Evolutionary conservation across 2,888 invertebrate species (phyloP).

Genomic region (Orthosia gothica): DNA sequence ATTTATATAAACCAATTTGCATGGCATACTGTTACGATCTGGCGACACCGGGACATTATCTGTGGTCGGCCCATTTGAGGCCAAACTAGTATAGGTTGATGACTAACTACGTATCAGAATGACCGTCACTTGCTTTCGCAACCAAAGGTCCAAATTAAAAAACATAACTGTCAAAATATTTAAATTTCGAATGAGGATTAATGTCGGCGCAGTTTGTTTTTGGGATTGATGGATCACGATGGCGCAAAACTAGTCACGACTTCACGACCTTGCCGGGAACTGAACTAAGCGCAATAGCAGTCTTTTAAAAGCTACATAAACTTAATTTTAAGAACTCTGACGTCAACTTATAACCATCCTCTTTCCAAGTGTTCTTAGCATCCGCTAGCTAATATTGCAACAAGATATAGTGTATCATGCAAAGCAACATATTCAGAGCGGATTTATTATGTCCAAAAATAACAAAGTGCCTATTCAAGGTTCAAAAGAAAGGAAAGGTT

Average conservation of each 20-base stretch:
- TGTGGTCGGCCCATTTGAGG: conserved; percentile 54
- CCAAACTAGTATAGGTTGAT: conserved; percentile 42
- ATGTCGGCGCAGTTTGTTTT: conserved; percentile 49
- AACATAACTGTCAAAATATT: conserved; percentile 41
- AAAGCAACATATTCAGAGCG: too few relatives aligned
- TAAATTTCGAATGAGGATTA: conserved; percentile 46
- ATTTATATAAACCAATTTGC: conserved; percentile 78
- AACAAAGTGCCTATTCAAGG: too few relatives aligned
- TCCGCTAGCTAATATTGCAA: background rate
- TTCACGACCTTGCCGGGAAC: conserved; percentile 45
- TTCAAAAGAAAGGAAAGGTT: background rate
- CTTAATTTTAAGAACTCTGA: conserved; percentile 1
- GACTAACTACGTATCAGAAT: conserved; percentile 54
- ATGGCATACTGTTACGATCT: conserved; percentile 70
- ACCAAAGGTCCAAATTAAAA: conserved; percentile 38
- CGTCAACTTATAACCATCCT: background rate
- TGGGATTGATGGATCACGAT: conserved; percentile 56
- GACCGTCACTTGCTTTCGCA: conserved; percentile 48
- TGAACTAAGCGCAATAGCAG: conserved; percentile 8
- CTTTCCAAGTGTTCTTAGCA: background rate
- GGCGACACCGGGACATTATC: conserved; percentile 66
- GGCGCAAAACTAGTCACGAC: conserved; percentile 50
- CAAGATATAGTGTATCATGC: background rate
- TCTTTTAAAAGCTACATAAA: background rate
- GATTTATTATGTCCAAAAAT: too few relatives aligned